A percentile compares a stretch with the other conserved stretches of the same genome.
Conservation (phyloP, 1,140 invertebrate species). For the Limonius californicus region DNA sequence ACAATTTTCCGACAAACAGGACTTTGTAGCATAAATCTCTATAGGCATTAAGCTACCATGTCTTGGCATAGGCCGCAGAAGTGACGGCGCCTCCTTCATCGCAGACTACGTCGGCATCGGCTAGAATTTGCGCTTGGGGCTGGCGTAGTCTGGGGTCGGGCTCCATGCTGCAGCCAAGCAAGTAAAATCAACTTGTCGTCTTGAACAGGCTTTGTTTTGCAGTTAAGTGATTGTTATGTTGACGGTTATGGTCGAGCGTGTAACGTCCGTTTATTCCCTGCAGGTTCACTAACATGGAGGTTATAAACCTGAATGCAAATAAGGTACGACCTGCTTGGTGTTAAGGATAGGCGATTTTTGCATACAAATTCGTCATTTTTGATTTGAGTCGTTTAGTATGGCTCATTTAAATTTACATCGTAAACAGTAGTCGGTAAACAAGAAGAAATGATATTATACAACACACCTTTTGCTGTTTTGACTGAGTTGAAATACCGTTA, state of each 20-base stretch:
- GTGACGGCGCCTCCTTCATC: slow-evolving; percentile 8
- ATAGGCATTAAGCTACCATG: not conserved
- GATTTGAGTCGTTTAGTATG: too few species aligned
- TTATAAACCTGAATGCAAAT: not conserved
- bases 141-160: not conserved
- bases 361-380: too few species aligned
- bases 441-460: too few species aligned
- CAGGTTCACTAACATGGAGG: slow-evolving; percentile 3
- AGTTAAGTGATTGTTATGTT: slow-evolving; percentile 1
- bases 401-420: too few species aligned
- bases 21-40: too few species aligned
- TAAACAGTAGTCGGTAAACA: too few species aligned
- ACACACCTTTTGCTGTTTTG: too few species aligned
- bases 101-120: not conserved
- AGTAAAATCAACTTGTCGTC: not conserved
- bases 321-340: not conserved
- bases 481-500: too few species aligned
- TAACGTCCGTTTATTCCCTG: not conserved
- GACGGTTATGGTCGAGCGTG: not conserved
- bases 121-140: not conserved
- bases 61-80: slow-evolving; percentile 1
- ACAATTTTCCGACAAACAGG: too few species aligned
- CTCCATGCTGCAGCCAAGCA: not conserved
- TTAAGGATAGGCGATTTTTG: too few species aligned
- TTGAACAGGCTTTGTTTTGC: slow-evolving; percentile 7